Percentiles rank a stretch among this genome's conserved stretches.
These are phyloP conservation scores for Procambarus clarkii DNA, from an alignment of 1,140 invertebrate genomes.

Conservation along the genomic window DNA sequence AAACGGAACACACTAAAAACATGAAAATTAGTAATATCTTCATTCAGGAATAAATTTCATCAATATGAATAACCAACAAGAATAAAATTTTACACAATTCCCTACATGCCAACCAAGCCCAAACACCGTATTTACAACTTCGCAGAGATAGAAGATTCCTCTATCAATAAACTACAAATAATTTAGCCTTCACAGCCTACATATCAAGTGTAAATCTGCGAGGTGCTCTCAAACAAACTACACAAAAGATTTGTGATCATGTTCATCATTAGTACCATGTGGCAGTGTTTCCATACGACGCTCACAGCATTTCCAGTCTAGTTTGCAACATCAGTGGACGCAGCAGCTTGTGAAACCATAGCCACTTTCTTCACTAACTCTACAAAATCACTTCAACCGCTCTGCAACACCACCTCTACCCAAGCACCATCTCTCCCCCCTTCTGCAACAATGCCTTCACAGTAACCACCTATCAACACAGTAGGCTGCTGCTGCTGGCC, in stretches of 20 bases:
- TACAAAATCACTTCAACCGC: neutral
- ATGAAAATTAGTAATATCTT: neutral
- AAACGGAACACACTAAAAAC: neutral
- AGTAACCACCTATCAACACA: no score
- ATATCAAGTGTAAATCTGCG: no score
- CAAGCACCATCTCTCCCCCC: neutral
- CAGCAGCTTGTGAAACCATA: constrained; percentile 11
- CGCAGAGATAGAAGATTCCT: neutral
- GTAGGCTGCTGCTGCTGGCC: no score
- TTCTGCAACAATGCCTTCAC: no score
- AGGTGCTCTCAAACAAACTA: no score
- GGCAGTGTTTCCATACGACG: neutral
- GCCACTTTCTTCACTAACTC: neutral
- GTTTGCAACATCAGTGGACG: neutral
- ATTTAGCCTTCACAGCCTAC: no score
- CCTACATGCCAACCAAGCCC: neutral
- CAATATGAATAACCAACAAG: neutral
- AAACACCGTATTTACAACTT: neutral
- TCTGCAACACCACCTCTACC: no score
- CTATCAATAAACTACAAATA: no score
- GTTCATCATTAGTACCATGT: neutral
- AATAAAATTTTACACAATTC: neutral
- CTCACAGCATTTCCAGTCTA: neutral
- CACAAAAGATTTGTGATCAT: neutral
- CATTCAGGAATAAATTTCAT: neutral